A percentile compares a stretch with the other conserved stretches of the same genome.
Conservation (phyloP, 2,797 vertebrate genomes). For the Tamandua tetradactyla region DNA sequence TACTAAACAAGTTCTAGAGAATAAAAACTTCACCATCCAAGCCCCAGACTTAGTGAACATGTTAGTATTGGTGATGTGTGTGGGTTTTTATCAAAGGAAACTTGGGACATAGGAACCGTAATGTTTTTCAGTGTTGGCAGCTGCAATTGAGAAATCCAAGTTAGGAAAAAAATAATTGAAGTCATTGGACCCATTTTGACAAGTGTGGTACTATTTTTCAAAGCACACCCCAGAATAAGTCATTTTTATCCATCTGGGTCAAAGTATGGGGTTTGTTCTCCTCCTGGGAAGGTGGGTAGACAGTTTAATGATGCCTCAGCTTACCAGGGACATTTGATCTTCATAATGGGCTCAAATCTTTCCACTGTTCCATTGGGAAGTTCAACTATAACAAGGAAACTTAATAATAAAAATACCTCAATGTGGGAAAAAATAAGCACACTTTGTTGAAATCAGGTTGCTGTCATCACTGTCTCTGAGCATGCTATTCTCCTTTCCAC, state of each 20-base stretch:
- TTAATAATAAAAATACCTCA: constrained; percentile 27
- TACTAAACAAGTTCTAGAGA: constrained; percentile 17
- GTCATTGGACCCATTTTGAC: constrained; percentile 31
- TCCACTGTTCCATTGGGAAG: constrained; percentile 43
- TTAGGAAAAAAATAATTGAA: constrained; percentile 44
- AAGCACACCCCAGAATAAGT: constrained; percentile 34
- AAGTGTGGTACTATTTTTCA: constrained; percentile 30
- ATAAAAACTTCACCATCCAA: constrained; percentile 46
- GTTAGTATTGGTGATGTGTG: constrained; percentile 15
- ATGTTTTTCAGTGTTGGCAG: constrained; percentile 17
- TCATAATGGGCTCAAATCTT: constrained; percentile 54
- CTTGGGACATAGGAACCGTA: background rate
- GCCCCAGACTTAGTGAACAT: background rate
- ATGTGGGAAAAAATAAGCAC: constrained; percentile 15
- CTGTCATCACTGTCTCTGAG: background rate
- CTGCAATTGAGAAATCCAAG: constrained; percentile 4
- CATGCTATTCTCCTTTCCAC: constrained; percentile 7
- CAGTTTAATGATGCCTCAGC: constrained; percentile 53
- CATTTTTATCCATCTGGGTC: constrained; percentile 61
- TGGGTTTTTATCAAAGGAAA: constrained; percentile 59
- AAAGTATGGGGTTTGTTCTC: constrained; percentile 38
- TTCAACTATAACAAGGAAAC: constrained; percentile 45
- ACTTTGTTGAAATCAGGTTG: constrained; percentile 17
- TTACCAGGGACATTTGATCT: constrained; percentile 24
- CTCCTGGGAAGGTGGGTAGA: constrained; percentile 22